These are phyloP conservation scores for Graptemys geographica DNA, from an alignment of 2,797 vertebrate species.

Conservation along the genomic window DNA sequence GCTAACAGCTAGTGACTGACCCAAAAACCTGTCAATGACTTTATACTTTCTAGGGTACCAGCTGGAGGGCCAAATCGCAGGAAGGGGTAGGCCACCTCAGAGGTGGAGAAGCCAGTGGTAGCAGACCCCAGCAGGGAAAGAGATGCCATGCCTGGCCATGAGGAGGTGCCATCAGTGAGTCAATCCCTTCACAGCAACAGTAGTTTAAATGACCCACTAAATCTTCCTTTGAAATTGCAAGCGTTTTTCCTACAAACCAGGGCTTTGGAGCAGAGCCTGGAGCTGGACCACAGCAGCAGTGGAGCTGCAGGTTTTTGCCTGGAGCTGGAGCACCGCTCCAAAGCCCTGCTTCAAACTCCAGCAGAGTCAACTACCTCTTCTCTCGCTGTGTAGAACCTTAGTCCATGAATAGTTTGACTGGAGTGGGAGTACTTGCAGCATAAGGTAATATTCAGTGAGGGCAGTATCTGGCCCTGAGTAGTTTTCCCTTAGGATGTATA, in stretches of 20 bases:
- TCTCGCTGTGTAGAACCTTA: not conserved
- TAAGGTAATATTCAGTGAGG: not conserved
- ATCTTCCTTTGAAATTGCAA: not conserved
- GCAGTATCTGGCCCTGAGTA: not conserved
- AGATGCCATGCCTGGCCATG: no score
- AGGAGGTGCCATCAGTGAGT: not conserved
- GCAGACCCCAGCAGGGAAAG: not conserved
- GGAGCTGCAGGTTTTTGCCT: no score
- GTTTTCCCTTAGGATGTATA: not conserved
- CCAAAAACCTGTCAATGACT: constrained; percentile 5
- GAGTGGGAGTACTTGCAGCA: not conserved
- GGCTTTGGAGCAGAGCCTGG: no score
- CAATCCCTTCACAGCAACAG: not conserved
- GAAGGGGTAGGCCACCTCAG: not conserved
- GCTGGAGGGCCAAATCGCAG: not conserved
- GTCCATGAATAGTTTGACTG: not conserved
- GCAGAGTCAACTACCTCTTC: not conserved
- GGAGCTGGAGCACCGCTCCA: no score
- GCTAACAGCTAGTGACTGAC: constrained; percentile 32
- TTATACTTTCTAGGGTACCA: not conserved
- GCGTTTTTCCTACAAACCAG: not conserved
- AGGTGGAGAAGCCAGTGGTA: not conserved
- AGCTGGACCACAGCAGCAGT: no score
- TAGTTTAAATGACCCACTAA: not conserved
- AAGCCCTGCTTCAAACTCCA: not conserved